Conservation (phyloP, 1,140 invertebrate species). For the Diplogasteroides magnus region DNA sequence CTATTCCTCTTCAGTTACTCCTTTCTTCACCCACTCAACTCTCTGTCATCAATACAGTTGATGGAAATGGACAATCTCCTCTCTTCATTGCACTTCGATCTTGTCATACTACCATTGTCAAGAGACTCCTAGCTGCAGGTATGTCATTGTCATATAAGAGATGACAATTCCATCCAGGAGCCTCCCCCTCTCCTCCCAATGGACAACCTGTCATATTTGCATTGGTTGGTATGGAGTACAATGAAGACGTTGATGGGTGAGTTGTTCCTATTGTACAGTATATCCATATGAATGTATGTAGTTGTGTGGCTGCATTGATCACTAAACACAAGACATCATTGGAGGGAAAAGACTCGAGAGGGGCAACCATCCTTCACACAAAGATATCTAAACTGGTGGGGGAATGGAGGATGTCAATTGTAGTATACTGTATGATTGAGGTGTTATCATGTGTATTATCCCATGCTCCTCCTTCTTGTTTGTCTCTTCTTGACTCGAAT, state of each 20-base stretch:
- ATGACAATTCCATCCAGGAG: too few species aligned
- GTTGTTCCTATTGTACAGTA: conserved; percentile 14
- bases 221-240: too few species aligned
- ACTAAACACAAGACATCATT: too few species aligned
- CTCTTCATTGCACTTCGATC: neutral
- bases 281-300: too few species aligned
- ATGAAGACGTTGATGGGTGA: conserved; percentile 15
- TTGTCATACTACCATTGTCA: neutral
- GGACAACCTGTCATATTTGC: too few species aligned
- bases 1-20: neutral
- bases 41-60: neutral
- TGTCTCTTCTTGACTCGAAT: neutral
- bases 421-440: too few species aligned
- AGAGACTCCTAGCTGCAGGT: too few species aligned
- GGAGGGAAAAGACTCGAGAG: neutral
- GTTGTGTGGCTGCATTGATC: too few species aligned
- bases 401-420: too few species aligned
- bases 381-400: too few species aligned
- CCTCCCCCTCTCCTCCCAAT: too few species aligned
- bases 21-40: neutral
- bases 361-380: neutral
- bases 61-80: neutral
- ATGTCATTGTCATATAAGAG: too few species aligned
- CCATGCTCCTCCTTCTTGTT: neutral
- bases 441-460: neutral